A percentile compares a stretch with the other conserved stretches of the same genome.
Conservation (phyloP, 2,113 vertebrate genomes). For the Callorhinus ursinus region DNA sequence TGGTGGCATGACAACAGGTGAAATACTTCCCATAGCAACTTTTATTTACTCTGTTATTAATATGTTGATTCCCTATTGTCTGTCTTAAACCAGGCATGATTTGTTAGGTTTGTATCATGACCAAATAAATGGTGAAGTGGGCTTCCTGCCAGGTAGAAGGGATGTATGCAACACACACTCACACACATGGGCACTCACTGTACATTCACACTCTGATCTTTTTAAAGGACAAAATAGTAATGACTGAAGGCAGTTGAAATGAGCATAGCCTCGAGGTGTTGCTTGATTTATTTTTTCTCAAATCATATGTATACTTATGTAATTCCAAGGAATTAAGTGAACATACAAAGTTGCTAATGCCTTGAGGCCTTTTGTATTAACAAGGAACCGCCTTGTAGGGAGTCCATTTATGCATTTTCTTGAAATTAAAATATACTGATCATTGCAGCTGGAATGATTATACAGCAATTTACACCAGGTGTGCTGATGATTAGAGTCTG, state of each 20-base stretch:
- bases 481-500: accelerated
- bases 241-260: not conserved
- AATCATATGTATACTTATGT: not conserved
- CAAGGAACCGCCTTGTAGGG: not conserved
- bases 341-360: not conserved
- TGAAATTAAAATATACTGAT: not conserved
- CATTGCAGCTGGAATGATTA: not conserved
- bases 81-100: slow-evolving; percentile 19
- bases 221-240: not conserved
- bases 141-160: not conserved
- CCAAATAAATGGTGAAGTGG: not conserved
- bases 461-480: not conserved
- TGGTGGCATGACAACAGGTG: not conserved
- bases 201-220: not conserved
- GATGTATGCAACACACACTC: too few relatives aligned
- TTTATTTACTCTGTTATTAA: not conserved
- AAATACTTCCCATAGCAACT: not conserved
- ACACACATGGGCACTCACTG: not conserved
- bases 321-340: slow-evolving; percentile 39
- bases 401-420: not conserved
- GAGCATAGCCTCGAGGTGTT: not conserved
- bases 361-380: not conserved
- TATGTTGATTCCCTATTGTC: slow-evolving; percentile 16
- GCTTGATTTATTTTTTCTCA: slow-evolving; percentile 10
- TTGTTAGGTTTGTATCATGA: not conserved